phyloP scores from a whole-genome alignment of 2,888 invertebrate species.

The Zaprionus obscuricornis region DNA sequence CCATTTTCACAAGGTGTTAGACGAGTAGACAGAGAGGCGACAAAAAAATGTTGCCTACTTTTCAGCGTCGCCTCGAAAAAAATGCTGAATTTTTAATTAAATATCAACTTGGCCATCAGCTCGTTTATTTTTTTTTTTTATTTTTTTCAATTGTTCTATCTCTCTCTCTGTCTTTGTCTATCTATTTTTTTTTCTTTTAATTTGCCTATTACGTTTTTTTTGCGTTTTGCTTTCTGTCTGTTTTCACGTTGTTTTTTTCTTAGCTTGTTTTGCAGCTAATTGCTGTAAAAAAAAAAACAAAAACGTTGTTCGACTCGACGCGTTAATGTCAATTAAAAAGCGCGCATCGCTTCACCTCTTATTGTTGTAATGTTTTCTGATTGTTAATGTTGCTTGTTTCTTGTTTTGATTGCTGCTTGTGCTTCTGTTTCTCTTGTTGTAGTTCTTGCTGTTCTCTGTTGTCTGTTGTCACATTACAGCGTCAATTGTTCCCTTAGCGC shows the following conservation, averaged over 20 bases:
- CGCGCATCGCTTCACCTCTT: conserved; percentile 54
- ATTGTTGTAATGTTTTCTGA: too few relatives aligned
- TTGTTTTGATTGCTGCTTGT: conserved; percentile 18
- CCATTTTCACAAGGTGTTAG: conserved; percentile 60
- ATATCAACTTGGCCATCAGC: conserved; percentile 60
- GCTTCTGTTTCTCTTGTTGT: conserved; percentile 14
- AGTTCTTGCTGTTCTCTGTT: conserved; percentile 40
- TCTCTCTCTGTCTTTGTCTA: too few relatives aligned
- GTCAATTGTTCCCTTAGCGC: conserved; percentile 65
- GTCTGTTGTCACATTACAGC: conserved; percentile 78
- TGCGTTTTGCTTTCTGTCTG: conserved; percentile 27
- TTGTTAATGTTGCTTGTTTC: conserved; percentile 1
- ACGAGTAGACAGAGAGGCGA: conserved; percentile 5
- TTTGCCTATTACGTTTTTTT: conserved; percentile 49
- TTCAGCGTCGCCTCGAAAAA: conserved; percentile 38
- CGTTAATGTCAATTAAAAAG: conserved; percentile 78
- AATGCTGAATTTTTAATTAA: conserved; percentile 78
- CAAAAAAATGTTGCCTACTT: conserved; percentile 57
- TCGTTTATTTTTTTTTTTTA: conserved; percentile 41
- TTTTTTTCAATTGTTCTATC: conserved; percentile 43
- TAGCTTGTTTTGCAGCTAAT: conserved; percentile 53
- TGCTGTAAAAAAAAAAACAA: too few relatives aligned
- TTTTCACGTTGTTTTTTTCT: conserved; percentile 10
- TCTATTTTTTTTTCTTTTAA: conserved; percentile 34
- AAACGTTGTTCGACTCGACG: conserved; percentile 61